phyloP scores from a whole-genome alignment of 2,797 vertebrate species.

The Scolopax rusticola region DNA sequence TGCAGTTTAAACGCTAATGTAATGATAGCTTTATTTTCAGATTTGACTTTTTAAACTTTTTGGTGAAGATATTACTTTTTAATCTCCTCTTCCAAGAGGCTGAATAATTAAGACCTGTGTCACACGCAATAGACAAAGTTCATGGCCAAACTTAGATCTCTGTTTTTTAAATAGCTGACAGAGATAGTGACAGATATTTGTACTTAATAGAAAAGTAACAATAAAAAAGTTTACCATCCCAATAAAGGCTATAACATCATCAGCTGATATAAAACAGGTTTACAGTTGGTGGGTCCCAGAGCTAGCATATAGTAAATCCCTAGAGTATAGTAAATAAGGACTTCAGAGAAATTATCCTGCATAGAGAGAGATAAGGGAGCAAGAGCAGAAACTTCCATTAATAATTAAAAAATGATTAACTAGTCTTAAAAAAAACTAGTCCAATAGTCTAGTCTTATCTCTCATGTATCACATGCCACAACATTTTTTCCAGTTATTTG shows the following conservation, averaged over 20 bases:
- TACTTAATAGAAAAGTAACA: not conserved
- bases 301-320: not conserved
- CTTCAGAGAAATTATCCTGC: not conserved
- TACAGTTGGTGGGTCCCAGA: not conserved
- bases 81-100: not conserved
- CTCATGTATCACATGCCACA: not conserved
- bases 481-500: not conserved
- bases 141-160: not conserved
- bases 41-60: not conserved
- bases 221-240: not conserved
- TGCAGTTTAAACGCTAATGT: not conserved
- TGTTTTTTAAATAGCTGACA: not conserved
- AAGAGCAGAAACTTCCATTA: not conserved
- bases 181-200: not conserved
- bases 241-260: not conserved
- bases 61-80: not conserved
- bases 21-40: not conserved
- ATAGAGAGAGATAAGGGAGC: not conserved
- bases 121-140: not conserved
- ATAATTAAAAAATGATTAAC: not conserved
- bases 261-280: not conserved
- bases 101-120: not conserved
- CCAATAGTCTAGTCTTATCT: not conserved
- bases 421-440: too few species aligned
- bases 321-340: not conserved